Evolutionary conservation across 2,888 invertebrate genomes (phyloP).

Genomic region (Cacoxenus indagator): DNA sequence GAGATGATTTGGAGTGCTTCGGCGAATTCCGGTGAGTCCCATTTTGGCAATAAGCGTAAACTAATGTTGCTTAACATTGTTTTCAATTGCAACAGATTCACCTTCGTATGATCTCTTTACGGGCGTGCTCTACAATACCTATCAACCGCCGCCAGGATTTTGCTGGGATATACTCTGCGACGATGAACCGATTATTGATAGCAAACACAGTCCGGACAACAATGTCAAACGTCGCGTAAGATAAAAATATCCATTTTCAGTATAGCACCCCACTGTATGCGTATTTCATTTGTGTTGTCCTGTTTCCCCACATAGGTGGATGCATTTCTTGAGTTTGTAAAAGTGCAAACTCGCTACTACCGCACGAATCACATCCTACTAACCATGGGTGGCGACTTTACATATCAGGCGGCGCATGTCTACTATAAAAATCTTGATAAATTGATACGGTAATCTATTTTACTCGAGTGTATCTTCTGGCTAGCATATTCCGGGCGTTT

Average conservation of each 20-base stretch:
- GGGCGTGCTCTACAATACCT: conserved; percentile 84
- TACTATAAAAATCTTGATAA: conserved; percentile 90
- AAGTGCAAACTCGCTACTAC: conserved; percentile 74
- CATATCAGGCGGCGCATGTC: conserved; percentile 84
- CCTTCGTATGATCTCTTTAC: conserved; percentile 80
- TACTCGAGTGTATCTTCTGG: conserved; percentile 8
- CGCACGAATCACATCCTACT: conserved; percentile 82
- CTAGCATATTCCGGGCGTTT: conserved; percentile 3
- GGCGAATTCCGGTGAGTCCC: conserved; percentile 76
- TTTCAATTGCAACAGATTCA: not conserved
- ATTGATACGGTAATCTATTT: conserved; percentile 75
- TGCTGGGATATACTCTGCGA: conserved; percentile 91
- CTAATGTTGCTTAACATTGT: not conserved
- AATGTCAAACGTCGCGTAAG: conserved; percentile 83
- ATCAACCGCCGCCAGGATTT: conserved; percentile 89
- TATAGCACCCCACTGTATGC: too few relatives aligned
- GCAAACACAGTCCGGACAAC: conserved; percentile 81
- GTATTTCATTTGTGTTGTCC: not conserved
- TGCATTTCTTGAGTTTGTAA: conserved; percentile 75
- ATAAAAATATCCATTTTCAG: too few relatives aligned
- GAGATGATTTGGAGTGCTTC: conserved; percentile 90
- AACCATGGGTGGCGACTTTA: conserved; percentile 94
- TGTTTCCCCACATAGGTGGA: conserved; percentile 45
- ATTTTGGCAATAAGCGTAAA: not conserved
- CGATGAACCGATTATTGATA: conserved; percentile 90